Conservation (phyloP, 1,140 invertebrate genomes). For the Diorhabda sublineata region DNA sequence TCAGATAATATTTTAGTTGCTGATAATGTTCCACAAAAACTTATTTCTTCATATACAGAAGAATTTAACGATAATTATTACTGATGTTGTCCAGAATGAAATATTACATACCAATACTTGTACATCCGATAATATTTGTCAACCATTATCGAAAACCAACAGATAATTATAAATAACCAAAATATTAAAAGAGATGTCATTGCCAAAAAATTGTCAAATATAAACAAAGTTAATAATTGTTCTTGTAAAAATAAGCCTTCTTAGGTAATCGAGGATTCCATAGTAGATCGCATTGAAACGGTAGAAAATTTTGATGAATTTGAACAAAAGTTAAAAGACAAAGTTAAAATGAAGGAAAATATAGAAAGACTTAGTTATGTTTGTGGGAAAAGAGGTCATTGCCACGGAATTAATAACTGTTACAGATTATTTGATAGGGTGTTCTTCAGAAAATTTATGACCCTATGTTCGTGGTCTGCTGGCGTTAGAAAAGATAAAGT, state of each 20-base stretch:
- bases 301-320: slow-evolving; percentile 1
- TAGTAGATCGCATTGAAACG: slow-evolving; percentile 5
- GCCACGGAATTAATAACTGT: slow-evolving; percentile 17
- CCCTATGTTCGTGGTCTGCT: slow-evolving; percentile 22
- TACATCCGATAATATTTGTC: slow-evolving; percentile 1
- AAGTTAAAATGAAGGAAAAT: slow-evolving; percentile 1
- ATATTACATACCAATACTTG: neutral
- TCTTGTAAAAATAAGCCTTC: slow-evolving; percentile 4
- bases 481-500: slow-evolving; percentile 19
- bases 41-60: neutral
- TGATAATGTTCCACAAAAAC: neutral
- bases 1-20: slow-evolving; percentile 3
- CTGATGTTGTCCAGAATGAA: neutral
- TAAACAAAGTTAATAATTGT: neutral
- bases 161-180: slow-evolving; percentile 9
- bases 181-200: neutral
- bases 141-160: slow-evolving; percentile 10
- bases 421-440: slow-evolving; percentile 21
- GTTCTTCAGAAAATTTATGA: slow-evolving; percentile 22
- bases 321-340: slow-evolving; percentile 5
- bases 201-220: slow-evolving; percentile 8
- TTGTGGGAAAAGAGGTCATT: slow-evolving; percentile 15
- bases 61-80: neutral
- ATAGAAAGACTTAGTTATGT: slow-evolving; percentile 12
- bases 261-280: neutral